A percentile compares a stretch with the other conserved stretches of the same genome.
These are phyloP conservation scores for Ericerus pela DNA, from an alignment of 1,140 invertebrate genomes.

Conservation along the genomic window DNA sequence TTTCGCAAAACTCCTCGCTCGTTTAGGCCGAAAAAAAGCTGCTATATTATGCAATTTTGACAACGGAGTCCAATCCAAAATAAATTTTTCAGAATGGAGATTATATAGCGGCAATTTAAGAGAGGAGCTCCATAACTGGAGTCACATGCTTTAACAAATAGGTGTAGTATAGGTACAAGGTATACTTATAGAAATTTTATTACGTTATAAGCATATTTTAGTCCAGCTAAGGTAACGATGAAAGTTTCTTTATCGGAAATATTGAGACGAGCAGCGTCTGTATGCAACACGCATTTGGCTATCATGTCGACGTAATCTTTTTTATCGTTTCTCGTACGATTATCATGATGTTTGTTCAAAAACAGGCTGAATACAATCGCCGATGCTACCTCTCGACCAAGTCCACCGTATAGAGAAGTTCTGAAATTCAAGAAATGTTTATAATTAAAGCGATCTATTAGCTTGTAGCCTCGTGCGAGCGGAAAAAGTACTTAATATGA, in stretches of 20 bases:
- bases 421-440: conserved; percentile 23
- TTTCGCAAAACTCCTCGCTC: no score
- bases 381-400: conserved; percentile 34
- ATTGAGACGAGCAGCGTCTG: conserved; percentile 23
- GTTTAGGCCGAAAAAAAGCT: no score
- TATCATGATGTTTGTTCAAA: conserved; percentile 32
- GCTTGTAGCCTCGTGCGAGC: background rate
- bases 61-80: no score
- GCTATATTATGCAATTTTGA: no score
- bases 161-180: no score
- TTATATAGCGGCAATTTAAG: no score
- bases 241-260: conserved; percentile 18
- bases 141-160: no score
- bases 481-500: background rate
- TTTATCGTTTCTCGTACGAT: conserved; percentile 27
- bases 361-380: conserved; percentile 32
- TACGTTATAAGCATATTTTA: background rate
- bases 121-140: no score
- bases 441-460: background rate
- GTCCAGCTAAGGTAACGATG: background rate
- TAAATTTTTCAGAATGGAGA: no score
- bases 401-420: conserved; percentile 33
- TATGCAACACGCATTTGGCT: background rate
- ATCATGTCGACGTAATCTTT: background rate
- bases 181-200: background rate